Conservation (phyloP, 1,140 invertebrate genomes). For the Colletes gigas region DNA sequence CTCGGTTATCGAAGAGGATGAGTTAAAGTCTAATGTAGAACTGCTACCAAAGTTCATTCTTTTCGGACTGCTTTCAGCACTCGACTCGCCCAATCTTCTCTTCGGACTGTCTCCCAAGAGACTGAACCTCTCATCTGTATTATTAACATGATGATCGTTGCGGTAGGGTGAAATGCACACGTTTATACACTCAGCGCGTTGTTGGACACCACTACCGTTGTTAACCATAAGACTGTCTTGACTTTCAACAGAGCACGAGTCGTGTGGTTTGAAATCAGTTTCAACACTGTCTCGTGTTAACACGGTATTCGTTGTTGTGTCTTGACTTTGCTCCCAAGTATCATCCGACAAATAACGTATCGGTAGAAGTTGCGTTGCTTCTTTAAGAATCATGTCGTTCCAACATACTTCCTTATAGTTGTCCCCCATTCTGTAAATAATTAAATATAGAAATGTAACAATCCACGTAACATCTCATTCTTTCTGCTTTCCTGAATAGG, state of each 20-base stretch:
- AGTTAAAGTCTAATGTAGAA: conserved; percentile 4
- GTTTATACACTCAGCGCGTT: conserved; percentile 60
- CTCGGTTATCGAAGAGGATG: background rate
- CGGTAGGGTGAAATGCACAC: conserved; percentile 72
- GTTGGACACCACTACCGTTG: conserved; percentile 31
- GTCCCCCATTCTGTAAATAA: conserved; percentile 80
- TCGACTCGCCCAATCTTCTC: conserved; percentile 72
- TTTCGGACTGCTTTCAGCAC: conserved; percentile 74
- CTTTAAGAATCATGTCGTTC: conserved; percentile 74
- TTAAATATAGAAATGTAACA: conserved; percentile 10
- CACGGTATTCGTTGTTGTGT: conserved; percentile 68
- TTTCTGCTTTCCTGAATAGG: too few species aligned
- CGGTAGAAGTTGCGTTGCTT: conserved; percentile 77
- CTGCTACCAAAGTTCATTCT: conserved; percentile 67
- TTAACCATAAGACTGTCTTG: conserved; percentile 64
- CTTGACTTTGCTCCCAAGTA: conserved; percentile 77
- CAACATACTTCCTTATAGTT: conserved; percentile 81
- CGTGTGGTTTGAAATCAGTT: conserved; percentile 54
- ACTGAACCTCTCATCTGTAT: conserved; percentile 67
- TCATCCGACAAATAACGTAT: conserved; percentile 66
- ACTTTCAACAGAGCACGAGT: conserved; percentile 59
- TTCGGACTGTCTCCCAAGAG: conserved; percentile 73
- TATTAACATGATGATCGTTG: conserved; percentile 69
- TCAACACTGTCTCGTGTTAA: conserved; percentile 71
- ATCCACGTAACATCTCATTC: too few species aligned